phyloP scores from a whole-genome alignment of 2,113 vertebrate species.

The Ammodytes dubius region DNA sequence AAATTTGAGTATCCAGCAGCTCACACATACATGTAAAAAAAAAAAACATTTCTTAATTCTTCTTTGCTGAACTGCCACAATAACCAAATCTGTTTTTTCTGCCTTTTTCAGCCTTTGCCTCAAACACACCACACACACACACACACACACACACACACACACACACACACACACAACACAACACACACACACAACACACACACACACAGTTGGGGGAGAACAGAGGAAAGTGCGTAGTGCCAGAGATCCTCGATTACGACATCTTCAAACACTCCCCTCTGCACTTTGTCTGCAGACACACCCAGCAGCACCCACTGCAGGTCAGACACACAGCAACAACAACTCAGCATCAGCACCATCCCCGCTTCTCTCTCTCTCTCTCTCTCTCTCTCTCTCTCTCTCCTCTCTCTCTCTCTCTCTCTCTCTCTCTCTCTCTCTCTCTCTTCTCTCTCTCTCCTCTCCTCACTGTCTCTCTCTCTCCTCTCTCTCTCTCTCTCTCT shows the following conservation, averaged over 20 bases:
- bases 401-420: no score
- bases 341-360: slow-evolving; percentile 64
- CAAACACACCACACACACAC: slow-evolving; percentile 37
- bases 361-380: slow-evolving; percentile 1
- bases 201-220: slow-evolving; percentile 6
- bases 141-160: slow-evolving; percentile 40
- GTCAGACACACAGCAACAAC: slow-evolving; percentile 63
- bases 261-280: slow-evolving; percentile 68
- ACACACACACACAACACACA: slow-evolving; percentile 42
- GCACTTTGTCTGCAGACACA: slow-evolving; percentile 81
- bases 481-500: no score
- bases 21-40: no score
- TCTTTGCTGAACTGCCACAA: slow-evolving; percentile 7
- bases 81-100: neutral
- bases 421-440: no score
- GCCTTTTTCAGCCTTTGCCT: slow-evolving; percentile 31
- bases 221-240: slow-evolving; percentile 19
- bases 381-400: neutral
- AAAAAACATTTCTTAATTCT: neutral
- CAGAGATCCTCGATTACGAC: slow-evolving; percentile 49
- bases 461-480: no score
- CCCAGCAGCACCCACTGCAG: slow-evolving; percentile 77
- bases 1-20: no score
- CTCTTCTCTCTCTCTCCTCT: no score
- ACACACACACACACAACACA: slow-evolving; percentile 44